These are phyloP conservation scores for Drosophila longiperda DNA, from an alignment of 2,888 invertebrate genomes.

Conservation along the genomic window DNA sequence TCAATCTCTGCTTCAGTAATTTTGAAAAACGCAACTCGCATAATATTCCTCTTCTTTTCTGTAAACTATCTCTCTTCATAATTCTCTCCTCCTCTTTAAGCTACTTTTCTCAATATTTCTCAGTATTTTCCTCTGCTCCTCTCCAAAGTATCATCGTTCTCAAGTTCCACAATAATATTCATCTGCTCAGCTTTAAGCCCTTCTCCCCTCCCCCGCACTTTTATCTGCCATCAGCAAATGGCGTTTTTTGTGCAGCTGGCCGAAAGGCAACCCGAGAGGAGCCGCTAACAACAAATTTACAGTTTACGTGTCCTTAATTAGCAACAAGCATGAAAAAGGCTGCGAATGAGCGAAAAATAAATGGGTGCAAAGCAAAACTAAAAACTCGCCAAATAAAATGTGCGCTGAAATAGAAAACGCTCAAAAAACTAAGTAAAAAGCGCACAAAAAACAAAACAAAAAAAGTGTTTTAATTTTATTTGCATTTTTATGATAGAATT, in stretches of 20 bases:
- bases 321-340: slow-evolving; percentile 46
- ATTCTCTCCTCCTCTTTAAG: too few relatives aligned
- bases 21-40: background rate
- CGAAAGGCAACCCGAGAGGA: slow-evolving; percentile 13
- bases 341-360: slow-evolving; percentile 31
- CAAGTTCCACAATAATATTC: background rate
- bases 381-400: slow-evolving; percentile 45
- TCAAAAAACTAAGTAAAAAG: slow-evolving; percentile 25
- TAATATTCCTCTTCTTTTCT: background rate
- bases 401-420: slow-evolving; percentile 54
- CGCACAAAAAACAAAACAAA: slow-evolving; percentile 21
- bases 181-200: background rate
- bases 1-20: background rate
- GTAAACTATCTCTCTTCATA: background rate
- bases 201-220: background rate
- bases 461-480: slow-evolving; percentile 33
- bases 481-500: slow-evolving; percentile 37
- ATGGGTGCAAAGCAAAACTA: slow-evolving; percentile 25
- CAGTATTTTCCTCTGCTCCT: too few relatives aligned
- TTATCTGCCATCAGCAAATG: background rate
- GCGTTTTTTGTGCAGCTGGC: background rate
- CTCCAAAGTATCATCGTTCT: background rate
- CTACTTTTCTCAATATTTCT: too few relatives aligned
- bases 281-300: slow-evolving; percentile 22
- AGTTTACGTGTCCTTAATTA: slow-evolving; percentile 58